These are phyloP conservation scores for Aelia acuminata DNA, from an alignment of 2,888 invertebrate species.

Conservation along the genomic window DNA sequence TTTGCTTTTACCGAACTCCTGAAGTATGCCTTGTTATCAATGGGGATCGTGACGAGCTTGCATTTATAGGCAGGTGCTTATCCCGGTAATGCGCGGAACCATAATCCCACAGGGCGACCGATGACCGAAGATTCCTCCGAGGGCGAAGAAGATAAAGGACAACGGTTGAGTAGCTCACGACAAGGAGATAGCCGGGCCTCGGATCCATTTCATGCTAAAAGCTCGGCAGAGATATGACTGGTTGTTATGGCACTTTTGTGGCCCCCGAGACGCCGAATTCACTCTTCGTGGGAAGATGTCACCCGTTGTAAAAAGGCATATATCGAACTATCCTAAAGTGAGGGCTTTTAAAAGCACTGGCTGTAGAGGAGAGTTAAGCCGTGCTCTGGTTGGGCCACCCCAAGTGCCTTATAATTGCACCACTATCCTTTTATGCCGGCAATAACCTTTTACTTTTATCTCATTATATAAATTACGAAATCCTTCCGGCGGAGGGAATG, in stretches of 20 bases:
- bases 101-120: background rate
- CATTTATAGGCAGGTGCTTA: background rate
- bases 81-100: slow-evolving; percentile 8
- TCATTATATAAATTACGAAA: slow-evolving; percentile 38
- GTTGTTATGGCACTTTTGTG: slow-evolving; percentile 56
- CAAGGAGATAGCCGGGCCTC: slow-evolving; percentile 16
- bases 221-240: slow-evolving; percentile 55
- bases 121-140: slow-evolving; percentile 17
- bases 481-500: background rate
- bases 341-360: slow-evolving; percentile 12
- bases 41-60: background rate
- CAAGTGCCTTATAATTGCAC: slow-evolving; percentile 39
- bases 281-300: slow-evolving; percentile 51
- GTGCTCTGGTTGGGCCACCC: background rate
- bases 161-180: slow-evolving; percentile 15
- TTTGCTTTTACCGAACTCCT: background rate
- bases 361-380: background rate
- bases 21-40: background rate
- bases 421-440: slow-evolving; percentile 51
- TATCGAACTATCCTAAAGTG: background rate
- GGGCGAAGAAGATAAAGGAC: background rate
- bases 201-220: slow-evolving; percentile 57
- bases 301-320: slow-evolving; percentile 45
- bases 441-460: slow-evolving; percentile 51
- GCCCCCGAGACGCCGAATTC: slow-evolving; percentile 10